A percentile compares a stretch with the other conserved stretches of the same genome.
Conservation (phyloP, 2,797 vertebrate species). For the Rhynchotus rufescens region DNA sequence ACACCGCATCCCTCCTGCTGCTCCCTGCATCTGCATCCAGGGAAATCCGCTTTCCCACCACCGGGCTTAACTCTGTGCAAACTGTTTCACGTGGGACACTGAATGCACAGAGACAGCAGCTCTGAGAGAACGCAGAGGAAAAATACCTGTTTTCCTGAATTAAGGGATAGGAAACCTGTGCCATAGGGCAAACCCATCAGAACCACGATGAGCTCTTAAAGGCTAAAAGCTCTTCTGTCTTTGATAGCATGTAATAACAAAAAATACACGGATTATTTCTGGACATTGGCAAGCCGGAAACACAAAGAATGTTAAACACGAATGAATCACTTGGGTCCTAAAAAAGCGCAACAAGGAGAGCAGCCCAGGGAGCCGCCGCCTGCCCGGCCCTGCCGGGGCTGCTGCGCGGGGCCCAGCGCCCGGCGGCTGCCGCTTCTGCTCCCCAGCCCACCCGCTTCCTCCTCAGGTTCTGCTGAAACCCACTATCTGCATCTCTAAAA, state of each 20-base stretch:
- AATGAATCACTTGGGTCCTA: background rate
- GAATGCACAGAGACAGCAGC: background rate
- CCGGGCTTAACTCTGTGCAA: background rate
- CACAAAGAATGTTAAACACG: background rate
- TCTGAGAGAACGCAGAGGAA: background rate
- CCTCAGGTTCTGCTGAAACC: background rate
- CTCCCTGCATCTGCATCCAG: background rate
- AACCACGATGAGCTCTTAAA: background rate
- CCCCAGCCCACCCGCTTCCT: background rate
- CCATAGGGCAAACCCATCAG: background rate
- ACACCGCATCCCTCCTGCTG: background rate
- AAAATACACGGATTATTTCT: background rate
- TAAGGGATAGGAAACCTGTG: accelerated
- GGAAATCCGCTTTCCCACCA: accelerated
- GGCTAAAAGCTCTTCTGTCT: background rate
- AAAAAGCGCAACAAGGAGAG: background rate
- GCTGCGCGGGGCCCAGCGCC: background rate
- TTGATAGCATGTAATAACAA: accelerated
- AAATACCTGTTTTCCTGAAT: background rate
- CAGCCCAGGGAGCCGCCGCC: background rate
- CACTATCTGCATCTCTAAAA: background rate
- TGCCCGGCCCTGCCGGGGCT: background rate
- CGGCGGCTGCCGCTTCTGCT: background rate
- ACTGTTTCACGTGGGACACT: accelerated
- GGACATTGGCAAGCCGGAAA: background rate